Evolutionary conservation across 2,113 vertebrate genomes (phyloP).

Genomic region (Tachysurus fulvidraco): DNA sequence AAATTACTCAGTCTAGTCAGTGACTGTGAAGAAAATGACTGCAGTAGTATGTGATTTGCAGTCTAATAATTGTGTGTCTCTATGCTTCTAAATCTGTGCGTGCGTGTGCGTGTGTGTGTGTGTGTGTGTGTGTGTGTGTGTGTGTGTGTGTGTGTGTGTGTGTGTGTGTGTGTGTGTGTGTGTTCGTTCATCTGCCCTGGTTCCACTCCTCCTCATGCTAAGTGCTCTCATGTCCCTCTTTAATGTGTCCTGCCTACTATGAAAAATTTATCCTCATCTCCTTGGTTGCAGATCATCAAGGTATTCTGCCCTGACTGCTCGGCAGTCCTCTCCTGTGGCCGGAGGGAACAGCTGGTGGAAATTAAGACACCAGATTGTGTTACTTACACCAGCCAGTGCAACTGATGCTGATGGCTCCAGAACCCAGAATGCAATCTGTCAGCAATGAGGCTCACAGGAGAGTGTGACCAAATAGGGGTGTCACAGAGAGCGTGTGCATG

Average conservation of each 20-base stretch:
- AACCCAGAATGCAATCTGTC: conserved; percentile 70
- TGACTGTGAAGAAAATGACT: conserved; percentile 36
- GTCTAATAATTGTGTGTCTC: conserved; percentile 5
- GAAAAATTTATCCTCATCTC: conserved; percentile 73
- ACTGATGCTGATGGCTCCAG: conserved; percentile 69
- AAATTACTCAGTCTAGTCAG: conserved; percentile 36
- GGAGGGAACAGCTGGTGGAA: conserved; percentile 74
- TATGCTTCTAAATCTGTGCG: not conserved
- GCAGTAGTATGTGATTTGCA: conserved; percentile 11
- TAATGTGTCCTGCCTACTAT: conserved; percentile 66
- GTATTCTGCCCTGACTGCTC: conserved; percentile 63
- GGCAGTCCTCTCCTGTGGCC: conserved; percentile 62
- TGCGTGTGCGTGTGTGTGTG: not conserved
- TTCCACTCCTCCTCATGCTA: conserved; percentile 43
- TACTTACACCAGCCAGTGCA: conserved; percentile 69
- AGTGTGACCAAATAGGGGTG: conserved; percentile 59
- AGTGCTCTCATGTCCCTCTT: conserved; percentile 57
- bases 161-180: conserved; percentile 17
- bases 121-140: not conserved
- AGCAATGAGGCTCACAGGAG: conserved; percentile 50
- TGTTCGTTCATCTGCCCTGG: conserved; percentile 43
- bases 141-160: conserved; percentile 29
- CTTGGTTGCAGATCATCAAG: conserved; percentile 72
- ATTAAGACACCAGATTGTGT: conserved; percentile 78
- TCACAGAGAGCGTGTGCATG: conserved; percentile 30